Percentiles rank a stretch among this genome's conserved stretches.
phyloP scores from a whole-genome alignment of 2,797 vertebrate species.

The Phataginus tetradactyla region DNA sequence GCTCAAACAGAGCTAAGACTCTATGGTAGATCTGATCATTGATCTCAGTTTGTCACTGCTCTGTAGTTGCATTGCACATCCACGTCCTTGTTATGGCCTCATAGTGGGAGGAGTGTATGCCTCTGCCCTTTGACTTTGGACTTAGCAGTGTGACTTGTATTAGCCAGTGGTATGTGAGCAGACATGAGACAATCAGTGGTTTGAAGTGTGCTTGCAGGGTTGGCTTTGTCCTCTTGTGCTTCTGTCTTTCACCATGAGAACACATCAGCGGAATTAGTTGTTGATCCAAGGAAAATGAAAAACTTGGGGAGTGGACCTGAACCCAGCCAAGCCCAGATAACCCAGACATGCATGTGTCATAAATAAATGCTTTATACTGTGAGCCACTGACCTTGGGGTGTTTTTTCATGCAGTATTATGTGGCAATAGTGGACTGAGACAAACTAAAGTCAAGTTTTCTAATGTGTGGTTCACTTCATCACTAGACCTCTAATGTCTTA shows the following conservation, averaged over 20 bases:
- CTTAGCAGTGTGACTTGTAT: not conserved
- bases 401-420: not conserved
- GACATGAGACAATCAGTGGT: not conserved
- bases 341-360: not conserved
- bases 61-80: not conserved
- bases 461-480: not conserved
- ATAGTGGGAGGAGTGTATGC: fast-evolving
- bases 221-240: not conserved
- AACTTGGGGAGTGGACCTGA: not conserved
- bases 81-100: not conserved
- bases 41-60: not conserved
- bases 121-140: not conserved
- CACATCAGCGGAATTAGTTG: not conserved
- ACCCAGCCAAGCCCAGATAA: not conserved
- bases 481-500: not conserved
- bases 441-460: not conserved
- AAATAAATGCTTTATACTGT: not conserved
- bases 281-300: not conserved
- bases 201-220: not conserved
- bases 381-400: not conserved
- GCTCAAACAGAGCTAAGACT: not conserved
- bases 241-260: not conserved
- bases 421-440: not conserved
- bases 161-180: not conserved
- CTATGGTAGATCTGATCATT: not conserved